Conservation (phyloP, 2,888 invertebrate species). For the Eupeodes luniger region DNA sequence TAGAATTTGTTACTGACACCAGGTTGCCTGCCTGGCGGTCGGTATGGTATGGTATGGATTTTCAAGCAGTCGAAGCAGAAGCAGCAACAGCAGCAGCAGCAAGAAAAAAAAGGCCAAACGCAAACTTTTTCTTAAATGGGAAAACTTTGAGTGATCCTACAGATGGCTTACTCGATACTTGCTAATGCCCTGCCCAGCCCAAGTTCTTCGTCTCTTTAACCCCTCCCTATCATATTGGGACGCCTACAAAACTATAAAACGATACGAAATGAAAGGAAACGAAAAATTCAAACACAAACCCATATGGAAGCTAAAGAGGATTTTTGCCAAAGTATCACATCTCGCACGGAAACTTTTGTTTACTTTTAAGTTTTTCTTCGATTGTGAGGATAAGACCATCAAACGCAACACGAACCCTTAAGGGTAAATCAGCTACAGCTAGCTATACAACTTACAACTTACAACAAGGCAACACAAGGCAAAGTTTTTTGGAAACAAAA, state of each 20-base stretch:
- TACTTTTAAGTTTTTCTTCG: conserved; percentile 75
- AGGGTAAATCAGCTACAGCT: background rate
- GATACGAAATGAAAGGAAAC: background rate
- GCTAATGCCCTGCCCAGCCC: conserved; percentile 5
- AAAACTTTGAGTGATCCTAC: conserved; percentile 76
- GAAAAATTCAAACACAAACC: conserved; percentile 47
- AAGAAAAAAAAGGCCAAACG: conserved; percentile 37
- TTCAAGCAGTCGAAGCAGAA: conserved; percentile 13
- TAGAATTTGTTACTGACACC: conserved; percentile 60
- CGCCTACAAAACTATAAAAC: conserved; percentile 53
- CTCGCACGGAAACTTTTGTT: conserved; percentile 74
- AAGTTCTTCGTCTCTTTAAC: background rate
- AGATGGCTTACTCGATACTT: conserved; percentile 75
- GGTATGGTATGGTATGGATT: conserved; percentile 48
- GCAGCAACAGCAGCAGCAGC: background rate
- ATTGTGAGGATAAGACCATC: conserved; percentile 70
- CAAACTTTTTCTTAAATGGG: conserved; percentile 76
- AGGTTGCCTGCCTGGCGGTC: conserved; percentile 29
- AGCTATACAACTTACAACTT: background rate
- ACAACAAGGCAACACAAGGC: conserved; percentile 7
- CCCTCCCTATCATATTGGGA: background rate
- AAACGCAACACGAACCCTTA: conserved; percentile 62
- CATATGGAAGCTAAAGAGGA: conserved; percentile 68
- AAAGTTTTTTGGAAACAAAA: conserved; percentile 21
- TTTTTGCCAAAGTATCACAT: conserved; percentile 72